phyloP scores from a whole-genome alignment of 2,888 invertebrate genomes.

The Globia sparganii region DNA sequence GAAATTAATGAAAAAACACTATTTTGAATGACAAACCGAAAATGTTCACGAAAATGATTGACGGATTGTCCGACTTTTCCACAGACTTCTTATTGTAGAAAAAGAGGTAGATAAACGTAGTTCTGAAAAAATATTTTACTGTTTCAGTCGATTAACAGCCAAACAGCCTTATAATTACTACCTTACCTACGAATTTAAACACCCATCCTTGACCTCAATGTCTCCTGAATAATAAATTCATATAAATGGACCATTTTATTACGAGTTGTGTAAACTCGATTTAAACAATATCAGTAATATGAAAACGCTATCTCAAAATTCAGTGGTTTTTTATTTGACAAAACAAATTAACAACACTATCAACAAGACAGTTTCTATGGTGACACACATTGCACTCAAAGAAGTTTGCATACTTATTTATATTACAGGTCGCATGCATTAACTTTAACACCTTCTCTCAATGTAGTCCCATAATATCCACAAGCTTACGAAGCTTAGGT shows the following conservation, averaged over 20 bases:
- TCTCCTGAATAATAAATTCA: slow-evolving; percentile 19
- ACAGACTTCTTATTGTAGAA: slow-evolving; percentile 22
- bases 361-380: too few species aligned
- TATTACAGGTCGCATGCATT: too few species aligned
- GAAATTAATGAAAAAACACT: slow-evolving; percentile 41
- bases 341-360: too few species aligned
- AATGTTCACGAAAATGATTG: slow-evolving; percentile 15
- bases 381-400: too few species aligned
- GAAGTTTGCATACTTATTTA: too few species aligned
- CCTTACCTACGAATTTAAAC: neutral
- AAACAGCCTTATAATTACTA: neutral
- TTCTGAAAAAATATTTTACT: slow-evolving; percentile 11
- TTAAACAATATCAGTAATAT: too few species aligned
- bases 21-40: slow-evolving; percentile 49
- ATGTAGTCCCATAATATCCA: too few species aligned
- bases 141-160: neutral
- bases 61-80: slow-evolving; percentile 21
- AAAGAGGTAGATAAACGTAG: neutral
- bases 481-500: too few species aligned
- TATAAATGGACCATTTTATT: slow-evolving; percentile 3
- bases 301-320: too few species aligned
- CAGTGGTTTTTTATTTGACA: too few species aligned
- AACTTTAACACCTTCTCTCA: too few species aligned
- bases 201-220: slow-evolving; percentile 12
- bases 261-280: too few species aligned